Evolutionary conservation across 1,140 invertebrate genomes (phyloP), one percentile per base, ranked within the genome.

Genomic region (Tetraneura akinire): DNA sequence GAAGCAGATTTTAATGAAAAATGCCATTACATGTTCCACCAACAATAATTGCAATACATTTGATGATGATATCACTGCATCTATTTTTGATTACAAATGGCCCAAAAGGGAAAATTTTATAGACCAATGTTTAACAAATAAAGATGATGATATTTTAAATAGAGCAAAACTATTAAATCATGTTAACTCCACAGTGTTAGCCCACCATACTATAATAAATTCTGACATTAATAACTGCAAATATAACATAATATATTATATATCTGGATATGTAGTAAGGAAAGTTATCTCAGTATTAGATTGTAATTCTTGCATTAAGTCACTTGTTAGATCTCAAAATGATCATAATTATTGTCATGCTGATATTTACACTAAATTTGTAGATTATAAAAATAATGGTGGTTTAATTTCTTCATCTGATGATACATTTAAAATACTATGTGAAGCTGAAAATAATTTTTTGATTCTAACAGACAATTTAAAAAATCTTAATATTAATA

Each of bases 1-100:
- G 53, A 55, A 55, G 53, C 53, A 55, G 21, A 55, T 55, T 21
- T 55, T 55, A 55, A 11, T 55, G 21, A 55, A 55, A 55, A 55
- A 55, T 55, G 8, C 21, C 21, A 55, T 55, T 55, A 55, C n/a
- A 10, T 55, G 53, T 10, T 55, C 53, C 2, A 23, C n/a, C 3
- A 55, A 55, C 21, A 23, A n/a, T 10, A 26, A 55, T 10, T 55
- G 53, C 13, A 26, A 55, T 55, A 23, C 53, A 23, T 55, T 55
- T 55, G 53, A 55, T 11, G 9, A 55, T 11, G 53, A 55, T 10
- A 55, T 55, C 10, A 55, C 53, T 55, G 8, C 10, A n/a, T 55
- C 53, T 21, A 2, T 55, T 11, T 55, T 55, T 55, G 18, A 16
- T 9, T 53, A n/a, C 21, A 21, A 16, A 21, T 21, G n/a, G 18